A percentile compares a stretch with the other conserved stretches of the same genome.
Conservation (phyloP, 2,888 invertebrate genomes). For the Pyralis farinalis region DNA sequence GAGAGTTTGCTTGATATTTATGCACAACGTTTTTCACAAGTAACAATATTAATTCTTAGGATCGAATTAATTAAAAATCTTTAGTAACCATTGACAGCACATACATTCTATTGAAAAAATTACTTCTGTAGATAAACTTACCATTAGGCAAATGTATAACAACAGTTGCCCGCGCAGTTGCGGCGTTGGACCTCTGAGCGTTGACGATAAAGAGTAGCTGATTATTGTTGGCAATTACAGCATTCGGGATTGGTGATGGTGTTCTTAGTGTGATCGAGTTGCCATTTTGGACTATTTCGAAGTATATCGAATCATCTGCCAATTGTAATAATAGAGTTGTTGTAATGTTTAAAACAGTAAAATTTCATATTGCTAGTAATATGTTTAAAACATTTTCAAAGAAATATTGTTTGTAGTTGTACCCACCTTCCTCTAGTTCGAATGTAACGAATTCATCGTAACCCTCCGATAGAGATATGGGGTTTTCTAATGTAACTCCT, state of each 20-base stretch:
- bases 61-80: too few relatives aligned
- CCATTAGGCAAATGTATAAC: constrained; percentile 24
- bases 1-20: too few relatives aligned
- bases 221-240: constrained; percentile 13
- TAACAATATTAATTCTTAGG: too few relatives aligned
- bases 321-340: too few relatives aligned
- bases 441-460: constrained; percentile 31
- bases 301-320: constrained; percentile 29
- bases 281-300: constrained; percentile 17
- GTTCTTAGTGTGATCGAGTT: constrained; percentile 10
- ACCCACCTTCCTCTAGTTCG: constrained; percentile 33
- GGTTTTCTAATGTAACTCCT: constrained; percentile 26
- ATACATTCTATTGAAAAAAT: too few relatives aligned
- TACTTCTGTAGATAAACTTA: too few relatives aligned
- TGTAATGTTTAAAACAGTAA: too few relatives aligned
- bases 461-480: constrained; percentile 29
- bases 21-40: too few relatives aligned
- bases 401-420: neutral
- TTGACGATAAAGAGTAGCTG: constrained; percentile 27
- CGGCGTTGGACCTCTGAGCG: constrained; percentile 24
- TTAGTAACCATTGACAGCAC: too few relatives aligned
- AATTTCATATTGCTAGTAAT: too few relatives aligned
- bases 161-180: constrained; percentile 23
- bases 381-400: too few relatives aligned
- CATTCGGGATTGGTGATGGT: neutral